These are phyloP conservation scores for Pyrrhosoma nymphula DNA, from an alignment of 2,888 invertebrate genomes.

Conservation along the genomic window DNA sequence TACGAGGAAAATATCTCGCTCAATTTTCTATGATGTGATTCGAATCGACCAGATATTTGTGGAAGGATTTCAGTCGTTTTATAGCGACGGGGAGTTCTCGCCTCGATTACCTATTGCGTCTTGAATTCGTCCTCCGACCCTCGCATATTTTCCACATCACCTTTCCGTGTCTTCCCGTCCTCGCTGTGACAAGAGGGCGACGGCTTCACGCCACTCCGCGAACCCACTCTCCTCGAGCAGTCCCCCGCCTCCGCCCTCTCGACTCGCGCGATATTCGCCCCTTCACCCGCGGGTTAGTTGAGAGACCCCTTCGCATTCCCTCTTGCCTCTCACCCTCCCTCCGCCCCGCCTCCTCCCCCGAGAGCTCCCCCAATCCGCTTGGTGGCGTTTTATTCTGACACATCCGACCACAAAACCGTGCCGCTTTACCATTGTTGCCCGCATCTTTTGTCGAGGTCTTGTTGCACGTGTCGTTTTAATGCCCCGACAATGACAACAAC, in stretches of 20 bases:
- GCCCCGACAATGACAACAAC: slow-evolving; percentile 54
- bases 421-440: slow-evolving; percentile 54
- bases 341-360: not conserved
- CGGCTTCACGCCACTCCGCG: not conserved
- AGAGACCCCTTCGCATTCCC: not conserved
- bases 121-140: not conserved
- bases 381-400: slow-evolving; percentile 34
- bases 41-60: not conserved
- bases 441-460: slow-evolving; percentile 61
- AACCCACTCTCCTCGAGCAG: not conserved
- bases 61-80: not conserved
- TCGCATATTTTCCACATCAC: not conserved
- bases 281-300: not conserved
- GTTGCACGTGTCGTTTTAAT: slow-evolving; percentile 64
- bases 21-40: not conserved
- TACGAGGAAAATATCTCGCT: not conserved
- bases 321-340: not conserved
- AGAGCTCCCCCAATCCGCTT: not conserved
- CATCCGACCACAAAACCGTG: slow-evolving; percentile 51
- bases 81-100: not conserved
- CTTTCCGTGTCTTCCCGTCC: not conserved
- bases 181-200: not conserved
- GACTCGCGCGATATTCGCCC: not conserved
- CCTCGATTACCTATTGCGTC: not conserved
- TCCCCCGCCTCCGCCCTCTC: not conserved